phyloP scores from a whole-genome alignment of 1,140 invertebrate species.

The Orius insidiosus region DNA sequence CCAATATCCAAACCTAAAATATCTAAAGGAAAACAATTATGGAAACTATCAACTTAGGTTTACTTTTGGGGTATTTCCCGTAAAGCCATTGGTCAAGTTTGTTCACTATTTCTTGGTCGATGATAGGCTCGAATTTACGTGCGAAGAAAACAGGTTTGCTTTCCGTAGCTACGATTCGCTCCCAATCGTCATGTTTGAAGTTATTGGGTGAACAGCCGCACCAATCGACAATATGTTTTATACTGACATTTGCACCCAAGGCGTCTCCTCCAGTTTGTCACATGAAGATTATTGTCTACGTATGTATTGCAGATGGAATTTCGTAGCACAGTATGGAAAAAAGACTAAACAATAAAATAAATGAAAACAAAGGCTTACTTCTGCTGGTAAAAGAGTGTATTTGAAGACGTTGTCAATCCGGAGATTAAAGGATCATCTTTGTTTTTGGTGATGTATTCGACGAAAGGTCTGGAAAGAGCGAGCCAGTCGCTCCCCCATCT shows the following conservation, averaged over 20 bases:
- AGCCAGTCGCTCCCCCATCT: constrained; percentile 99
- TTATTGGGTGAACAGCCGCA: constrained; percentile 98
- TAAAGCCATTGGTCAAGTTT: constrained; percentile 71
- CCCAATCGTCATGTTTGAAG: constrained; percentile 73
- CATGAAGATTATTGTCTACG: constrained; percentile 90
- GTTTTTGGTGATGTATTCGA: constrained; percentile 53
- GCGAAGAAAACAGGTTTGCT: constrained; percentile 78
- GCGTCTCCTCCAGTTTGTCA: constrained; percentile 96
- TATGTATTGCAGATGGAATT: constrained; percentile 83
- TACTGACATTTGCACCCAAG: constrained; percentile 96
- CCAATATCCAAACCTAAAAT: constrained; percentile 65
- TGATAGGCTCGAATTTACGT: constrained; percentile 85
- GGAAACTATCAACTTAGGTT: too few species aligned
- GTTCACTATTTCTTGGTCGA: constrained; percentile 80
- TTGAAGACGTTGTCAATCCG: constrained; percentile 66
- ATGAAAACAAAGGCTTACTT: constrained; percentile 31
- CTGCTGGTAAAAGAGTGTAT: constrained; percentile 81
- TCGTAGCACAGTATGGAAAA: constrained; percentile 87
- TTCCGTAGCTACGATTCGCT: constrained; percentile 44
- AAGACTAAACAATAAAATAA: constrained; percentile 55
- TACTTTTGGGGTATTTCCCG: constrained; percentile 31
- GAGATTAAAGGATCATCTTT: constrained; percentile 45
- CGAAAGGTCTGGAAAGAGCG: constrained; percentile 74
- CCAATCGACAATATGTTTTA: constrained; percentile 97
- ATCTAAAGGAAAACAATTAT: constrained; percentile 26